phyloP scores from a whole-genome alignment of 2,797 vertebrate genomes.

The Sandelia bainsii region DNA sequence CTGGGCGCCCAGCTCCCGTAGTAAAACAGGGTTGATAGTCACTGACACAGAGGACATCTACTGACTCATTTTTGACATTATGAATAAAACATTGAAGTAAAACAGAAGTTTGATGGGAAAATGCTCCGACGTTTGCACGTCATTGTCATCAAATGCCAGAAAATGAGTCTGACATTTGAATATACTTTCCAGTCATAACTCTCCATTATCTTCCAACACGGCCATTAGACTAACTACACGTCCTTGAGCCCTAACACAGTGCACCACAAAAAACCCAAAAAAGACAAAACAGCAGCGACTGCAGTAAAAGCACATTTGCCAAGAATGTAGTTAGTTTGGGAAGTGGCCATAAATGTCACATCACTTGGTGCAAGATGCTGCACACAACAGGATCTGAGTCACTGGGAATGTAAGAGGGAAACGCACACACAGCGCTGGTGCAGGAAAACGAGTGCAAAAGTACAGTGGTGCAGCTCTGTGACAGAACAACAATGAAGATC shows the following conservation, averaged over 20 bases:
- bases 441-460: no score
- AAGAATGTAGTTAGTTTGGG: not conserved
- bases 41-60: not conserved
- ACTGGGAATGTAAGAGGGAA: no score
- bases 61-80: conserved; percentile 27
- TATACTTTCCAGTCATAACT: conserved; percentile 12
- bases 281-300: no score
- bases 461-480: no score
- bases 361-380: no score
- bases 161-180: conserved; percentile 65
- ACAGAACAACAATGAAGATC: no score
- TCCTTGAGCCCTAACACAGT: not conserved
- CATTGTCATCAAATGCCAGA: conserved; percentile 35
- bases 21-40: not conserved
- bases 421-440: no score
- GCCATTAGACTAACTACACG: conserved; percentile 36
- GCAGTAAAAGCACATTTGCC: no score
- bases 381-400: not conserved
- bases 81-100: conserved; percentile 44
- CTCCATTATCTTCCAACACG: conserved; percentile 22
- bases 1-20: no score
- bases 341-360: conserved; percentile 2
- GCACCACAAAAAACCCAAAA: no score
- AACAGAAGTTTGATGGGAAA: conserved; percentile 16
- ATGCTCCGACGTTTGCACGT: not conserved